Conservation (phyloP, 2,888 invertebrate genomes). For the Hoplodrina blanda region DNA sequence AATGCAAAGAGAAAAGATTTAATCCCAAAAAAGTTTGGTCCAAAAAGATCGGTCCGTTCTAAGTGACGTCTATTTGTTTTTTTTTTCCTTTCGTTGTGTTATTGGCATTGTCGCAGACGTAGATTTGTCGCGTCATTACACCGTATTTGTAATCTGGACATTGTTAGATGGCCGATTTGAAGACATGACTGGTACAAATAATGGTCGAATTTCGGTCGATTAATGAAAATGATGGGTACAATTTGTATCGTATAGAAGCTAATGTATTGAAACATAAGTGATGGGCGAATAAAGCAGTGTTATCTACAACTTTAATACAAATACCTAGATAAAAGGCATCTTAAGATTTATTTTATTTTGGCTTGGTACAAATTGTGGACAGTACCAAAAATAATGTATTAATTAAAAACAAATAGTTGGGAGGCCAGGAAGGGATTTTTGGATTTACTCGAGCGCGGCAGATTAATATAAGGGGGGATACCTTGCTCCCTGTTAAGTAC, state of each 20-base stretch:
- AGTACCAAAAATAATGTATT: background rate
- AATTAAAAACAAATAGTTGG: conserved; percentile 39
- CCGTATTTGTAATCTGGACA: conserved; percentile 54
- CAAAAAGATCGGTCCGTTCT: conserved; percentile 51
- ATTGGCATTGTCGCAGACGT: conserved; percentile 40
- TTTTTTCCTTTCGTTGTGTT: conserved; percentile 18
- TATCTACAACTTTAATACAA: background rate
- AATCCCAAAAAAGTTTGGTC: conserved; percentile 61
- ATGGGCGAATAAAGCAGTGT: background rate
- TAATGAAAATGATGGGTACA: conserved; percentile 33
- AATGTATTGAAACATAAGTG: conserved; percentile 41
- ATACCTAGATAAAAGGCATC: too few species aligned
- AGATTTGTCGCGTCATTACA: conserved; percentile 42
- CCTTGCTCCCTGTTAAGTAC: too few species aligned
- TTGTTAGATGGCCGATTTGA: conserved; percentile 41
- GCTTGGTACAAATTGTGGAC: background rate
- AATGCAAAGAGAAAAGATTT: conserved; percentile 80
- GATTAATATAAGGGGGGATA: too few species aligned
- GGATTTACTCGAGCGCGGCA: too few species aligned
- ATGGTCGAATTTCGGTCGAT: conserved; percentile 28
- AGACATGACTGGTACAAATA: conserved; percentile 30
- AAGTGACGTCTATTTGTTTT: conserved; percentile 32
- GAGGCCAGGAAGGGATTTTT: too few species aligned
- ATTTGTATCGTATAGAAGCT: conserved; percentile 31
- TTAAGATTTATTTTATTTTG: background rate